Evolutionary conservation across 2,888 invertebrate genomes (phyloP).

Genomic region (Ophion ellenae): DNA sequence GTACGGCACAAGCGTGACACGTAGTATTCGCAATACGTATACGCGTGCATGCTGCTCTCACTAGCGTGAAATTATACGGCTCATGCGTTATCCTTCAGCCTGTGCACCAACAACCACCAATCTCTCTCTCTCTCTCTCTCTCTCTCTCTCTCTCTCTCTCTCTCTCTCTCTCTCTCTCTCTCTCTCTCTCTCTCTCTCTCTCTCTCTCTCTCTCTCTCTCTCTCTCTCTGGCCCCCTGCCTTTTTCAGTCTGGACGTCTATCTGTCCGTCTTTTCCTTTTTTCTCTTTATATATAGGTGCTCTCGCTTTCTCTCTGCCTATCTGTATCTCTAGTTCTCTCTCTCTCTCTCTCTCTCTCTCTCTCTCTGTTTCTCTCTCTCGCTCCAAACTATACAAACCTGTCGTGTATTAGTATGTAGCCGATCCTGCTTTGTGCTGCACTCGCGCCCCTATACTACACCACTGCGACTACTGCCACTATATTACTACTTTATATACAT

Average conservation of each 20-base stretch:
- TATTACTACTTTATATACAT: constrained; percentile 4
- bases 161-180: constrained; percentile 6
- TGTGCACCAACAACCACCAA: constrained; percentile 31
- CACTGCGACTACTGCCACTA: constrained; percentile 15
- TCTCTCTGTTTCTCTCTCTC: too few relatives aligned
- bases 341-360: too few relatives aligned
- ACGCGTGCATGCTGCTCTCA: constrained; percentile 73
- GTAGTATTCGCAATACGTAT: constrained; percentile 71
- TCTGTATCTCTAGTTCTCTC: too few relatives aligned
- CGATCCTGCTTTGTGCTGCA: constrained; percentile 51
- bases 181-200: too few relatives aligned
- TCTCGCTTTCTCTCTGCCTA: too few relatives aligned
- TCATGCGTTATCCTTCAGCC: constrained; percentile 66
- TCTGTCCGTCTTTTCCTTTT: too few relatives aligned
- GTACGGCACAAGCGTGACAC: constrained; percentile 70
- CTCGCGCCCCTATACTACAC: constrained; percentile 33
- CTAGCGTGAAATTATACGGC: constrained; percentile 78
- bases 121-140: constrained; percentile 14
- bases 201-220: not conserved
- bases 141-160: constrained; percentile 11
- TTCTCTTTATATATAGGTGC: too few relatives aligned
- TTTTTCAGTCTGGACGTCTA: too few relatives aligned
- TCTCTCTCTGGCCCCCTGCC: too few relatives aligned
- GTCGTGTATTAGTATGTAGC: constrained; percentile 25
- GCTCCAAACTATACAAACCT: not conserved